Evolutionary conservation across 2,113 vertebrate species (phyloP).

Genomic region (Stigmatopora argus): DNA sequence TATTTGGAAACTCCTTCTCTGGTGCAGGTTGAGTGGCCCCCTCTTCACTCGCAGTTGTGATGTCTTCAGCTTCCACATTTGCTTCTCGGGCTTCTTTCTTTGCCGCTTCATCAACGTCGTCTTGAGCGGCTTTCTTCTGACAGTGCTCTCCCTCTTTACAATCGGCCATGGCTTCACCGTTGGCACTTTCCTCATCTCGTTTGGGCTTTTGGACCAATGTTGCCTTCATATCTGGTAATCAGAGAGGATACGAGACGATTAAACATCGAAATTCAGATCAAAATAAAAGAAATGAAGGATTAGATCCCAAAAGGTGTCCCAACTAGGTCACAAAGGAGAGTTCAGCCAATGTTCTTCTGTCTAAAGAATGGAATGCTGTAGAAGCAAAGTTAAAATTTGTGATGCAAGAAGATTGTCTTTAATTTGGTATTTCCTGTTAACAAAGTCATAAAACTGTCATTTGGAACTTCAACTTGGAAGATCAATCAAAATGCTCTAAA

Average conservation of each 20-base stretch:
- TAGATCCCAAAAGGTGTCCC: background rate
- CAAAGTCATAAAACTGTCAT: too few species aligned
- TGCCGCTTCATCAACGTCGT: constrained; percentile 1
- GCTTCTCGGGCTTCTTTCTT: constrained; percentile 23
- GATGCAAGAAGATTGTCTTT: too few species aligned
- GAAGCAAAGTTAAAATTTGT: too few species aligned
- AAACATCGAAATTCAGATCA: background rate
- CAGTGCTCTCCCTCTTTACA: constrained; percentile 16
- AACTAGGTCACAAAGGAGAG: background rate
- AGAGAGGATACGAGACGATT: constrained; percentile 1
- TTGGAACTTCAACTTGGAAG: too few species aligned
- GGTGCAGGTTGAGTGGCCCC: constrained; percentile 11
- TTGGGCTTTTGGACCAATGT: constrained; percentile 17
- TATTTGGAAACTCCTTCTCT: constrained; percentile 31
- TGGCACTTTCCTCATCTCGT: constrained; percentile 12
- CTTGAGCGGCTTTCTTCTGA: constrained; percentile 19
- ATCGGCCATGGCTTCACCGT: constrained; percentile 6
- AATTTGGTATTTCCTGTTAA: too few species aligned
- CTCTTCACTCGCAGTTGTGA: constrained; percentile 10
- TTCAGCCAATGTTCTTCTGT: too few species aligned
- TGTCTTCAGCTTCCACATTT: constrained; percentile 36
- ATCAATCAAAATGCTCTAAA: too few species aligned
- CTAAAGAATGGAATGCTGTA: too few species aligned
- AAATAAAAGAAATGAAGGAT: background rate
- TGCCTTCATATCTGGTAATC: constrained; percentile 16